A percentile compares a stretch with the other conserved stretches of the same genome.
These are phyloP conservation scores for Anguilla japonica DNA, from an alignment of 2,113 vertebrate species.

Conservation along the genomic window DNA sequence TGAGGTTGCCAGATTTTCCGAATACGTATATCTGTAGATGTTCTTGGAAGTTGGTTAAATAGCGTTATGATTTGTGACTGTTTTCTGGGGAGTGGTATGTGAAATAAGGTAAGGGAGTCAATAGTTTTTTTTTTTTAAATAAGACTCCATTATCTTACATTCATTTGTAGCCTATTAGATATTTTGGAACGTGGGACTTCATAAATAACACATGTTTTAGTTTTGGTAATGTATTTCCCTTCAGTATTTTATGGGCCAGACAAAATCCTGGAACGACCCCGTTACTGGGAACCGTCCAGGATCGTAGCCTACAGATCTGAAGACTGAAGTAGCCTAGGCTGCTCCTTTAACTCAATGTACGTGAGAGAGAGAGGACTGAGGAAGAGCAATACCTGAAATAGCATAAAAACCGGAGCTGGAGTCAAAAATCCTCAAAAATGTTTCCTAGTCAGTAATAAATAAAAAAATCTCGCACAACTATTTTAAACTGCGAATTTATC, in stretches of 20 bases:
- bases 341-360: neutral
- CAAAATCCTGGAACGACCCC: conserved; percentile 11
- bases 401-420: neutral
- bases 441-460: neutral
- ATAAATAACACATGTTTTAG: conserved; percentile 10
- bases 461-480: neutral
- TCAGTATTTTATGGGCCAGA: conserved; percentile 56
- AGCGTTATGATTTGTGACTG: neutral
- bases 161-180: neutral
- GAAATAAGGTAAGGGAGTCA: neutral
- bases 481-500: neutral
- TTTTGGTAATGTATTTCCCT: conserved; percentile 46
- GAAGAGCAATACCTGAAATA: neutral
- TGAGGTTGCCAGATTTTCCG: neutral
- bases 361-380: neutral
- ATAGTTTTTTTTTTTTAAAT: no score
- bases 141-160: no score
- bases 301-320: neutral
- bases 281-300: neutral
- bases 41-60: neutral
- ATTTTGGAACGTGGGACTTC: neutral
- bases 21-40: neutral
- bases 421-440: neutral
- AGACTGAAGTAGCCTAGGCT: neutral
- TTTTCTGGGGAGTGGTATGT: neutral